These are phyloP conservation scores for Microtus oregoni DNA, from an alignment of 2,113 vertebrate genomes.

Conservation along the genomic window DNA sequence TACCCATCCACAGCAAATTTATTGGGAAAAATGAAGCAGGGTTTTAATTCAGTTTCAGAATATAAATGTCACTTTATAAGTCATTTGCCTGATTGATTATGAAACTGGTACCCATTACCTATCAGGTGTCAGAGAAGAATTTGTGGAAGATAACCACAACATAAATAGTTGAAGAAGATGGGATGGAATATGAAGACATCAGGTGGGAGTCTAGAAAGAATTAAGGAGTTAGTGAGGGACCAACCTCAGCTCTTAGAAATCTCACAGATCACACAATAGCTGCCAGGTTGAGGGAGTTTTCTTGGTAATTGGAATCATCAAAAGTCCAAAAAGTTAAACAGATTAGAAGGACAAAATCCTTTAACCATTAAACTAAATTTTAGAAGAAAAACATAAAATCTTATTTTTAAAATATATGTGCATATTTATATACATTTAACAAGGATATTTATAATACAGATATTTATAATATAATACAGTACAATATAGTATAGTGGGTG, in stretches of 20 bases:
- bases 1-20: neutral
- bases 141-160: neutral
- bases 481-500: neutral
- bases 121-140: neutral
- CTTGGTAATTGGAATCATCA: neutral
- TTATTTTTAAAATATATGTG: neutral
- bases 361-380: constrained; percentile 1
- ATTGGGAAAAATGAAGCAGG: neutral
- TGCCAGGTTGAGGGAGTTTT: neutral
- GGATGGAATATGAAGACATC: neutral
- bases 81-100: neutral
- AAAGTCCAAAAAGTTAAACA: neutral
- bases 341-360: neutral
- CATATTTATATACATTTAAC: neutral
- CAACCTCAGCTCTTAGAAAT: neutral
- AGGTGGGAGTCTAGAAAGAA: neutral
- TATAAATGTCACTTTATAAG: neutral
- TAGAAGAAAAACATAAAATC: neutral
- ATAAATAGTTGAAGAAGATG: neutral
- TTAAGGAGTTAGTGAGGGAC: neutral
- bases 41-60: neutral
- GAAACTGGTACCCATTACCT: neutral
- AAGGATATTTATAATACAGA: neutral
- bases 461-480: neutral
- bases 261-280: neutral